Evolutionary conservation across 2,888 invertebrate genomes (phyloP).

Genomic region (Heteropelma amictum): DNA sequence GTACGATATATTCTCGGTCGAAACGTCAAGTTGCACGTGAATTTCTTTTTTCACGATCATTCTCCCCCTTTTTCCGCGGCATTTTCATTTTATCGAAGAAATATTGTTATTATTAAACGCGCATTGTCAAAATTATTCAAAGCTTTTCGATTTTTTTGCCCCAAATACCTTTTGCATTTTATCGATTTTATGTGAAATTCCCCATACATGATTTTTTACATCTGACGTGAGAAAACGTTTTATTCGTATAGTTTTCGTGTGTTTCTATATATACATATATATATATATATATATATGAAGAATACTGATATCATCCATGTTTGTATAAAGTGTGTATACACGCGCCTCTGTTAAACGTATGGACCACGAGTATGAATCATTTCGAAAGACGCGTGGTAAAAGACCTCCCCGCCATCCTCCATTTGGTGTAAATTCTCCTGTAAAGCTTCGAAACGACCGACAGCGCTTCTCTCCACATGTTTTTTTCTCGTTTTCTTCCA

Average conservation of each 20-base stretch:
- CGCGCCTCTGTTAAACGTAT: slow-evolving; percentile 9
- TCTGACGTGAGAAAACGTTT: no score
- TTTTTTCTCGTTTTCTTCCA: slow-evolving; percentile 7
- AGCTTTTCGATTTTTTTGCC: neutral
- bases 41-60: no score
- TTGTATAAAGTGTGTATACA: neutral
- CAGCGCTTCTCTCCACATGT: neutral
- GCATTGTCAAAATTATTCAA: neutral
- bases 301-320: neutral
- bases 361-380: slow-evolving; percentile 56
- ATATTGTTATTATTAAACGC: no score
- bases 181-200: neutral
- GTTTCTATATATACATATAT: neutral
- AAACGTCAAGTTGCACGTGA: no score
- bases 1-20: no score
- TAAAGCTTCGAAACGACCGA: slow-evolving; percentile 35
- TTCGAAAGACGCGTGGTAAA: no score
- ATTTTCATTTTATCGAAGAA: no score
- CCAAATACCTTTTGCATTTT: no score
- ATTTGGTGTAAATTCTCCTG: slow-evolving; percentile 45
- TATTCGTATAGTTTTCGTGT: no score
- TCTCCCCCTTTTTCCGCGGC: no score
- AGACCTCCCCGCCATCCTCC: slow-evolving; percentile 44
- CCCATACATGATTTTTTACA: neutral
- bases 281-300: neutral